Evolutionary conservation across 2,797 vertebrate species (phyloP), one percentile per base, ranked within the genome.

Genomic region (Tangara arthus): DNA sequence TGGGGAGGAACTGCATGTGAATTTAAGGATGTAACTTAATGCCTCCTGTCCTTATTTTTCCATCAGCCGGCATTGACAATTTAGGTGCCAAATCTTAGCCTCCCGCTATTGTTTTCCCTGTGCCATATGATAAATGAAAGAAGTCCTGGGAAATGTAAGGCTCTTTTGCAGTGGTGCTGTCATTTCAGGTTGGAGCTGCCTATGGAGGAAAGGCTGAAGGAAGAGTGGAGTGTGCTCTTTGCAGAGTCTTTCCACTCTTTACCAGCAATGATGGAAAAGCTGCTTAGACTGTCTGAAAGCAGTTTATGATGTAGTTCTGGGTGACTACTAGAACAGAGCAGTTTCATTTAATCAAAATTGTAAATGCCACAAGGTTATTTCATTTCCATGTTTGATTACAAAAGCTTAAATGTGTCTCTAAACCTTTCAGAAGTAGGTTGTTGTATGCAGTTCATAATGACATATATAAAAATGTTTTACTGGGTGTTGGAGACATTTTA

Each of bases 341-440:
- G 18, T 44, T 52, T 77, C 53, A 22, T 89, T 96, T 86, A 85
- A 84, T 86, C 28, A 47, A 66, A 77, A 39, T 5, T 35, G 2
- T 72, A 86, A 96, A 92, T 56, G 85, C 37, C 28, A 80, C 30
- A 30, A 78, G 78, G 49, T 91, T 64, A 30, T 81, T 95, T 94
- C 4, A 79, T 83, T 95, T 65, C 47, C 35, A 2, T 78, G 56
- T 92, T 97, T 95, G 60, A 94, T 92, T 92, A 72, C 44, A 77
- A 87, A 93, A 81, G 8, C 91, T 72, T 95, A 61, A 77, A 80
- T 22, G 3, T 50, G 41, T 72, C 49, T 90, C 30, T 83, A 28
- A 64, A 46, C 66, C 65, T 95, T 94, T 90, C 53, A 82, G 69
- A 89, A 68, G 55, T 7, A 75, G 61, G 26, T 73, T 39, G 46